These are phyloP conservation scores for Athetis lepigone DNA, from an alignment of 2,888 invertebrate species.

Conservation along the genomic window DNA sequence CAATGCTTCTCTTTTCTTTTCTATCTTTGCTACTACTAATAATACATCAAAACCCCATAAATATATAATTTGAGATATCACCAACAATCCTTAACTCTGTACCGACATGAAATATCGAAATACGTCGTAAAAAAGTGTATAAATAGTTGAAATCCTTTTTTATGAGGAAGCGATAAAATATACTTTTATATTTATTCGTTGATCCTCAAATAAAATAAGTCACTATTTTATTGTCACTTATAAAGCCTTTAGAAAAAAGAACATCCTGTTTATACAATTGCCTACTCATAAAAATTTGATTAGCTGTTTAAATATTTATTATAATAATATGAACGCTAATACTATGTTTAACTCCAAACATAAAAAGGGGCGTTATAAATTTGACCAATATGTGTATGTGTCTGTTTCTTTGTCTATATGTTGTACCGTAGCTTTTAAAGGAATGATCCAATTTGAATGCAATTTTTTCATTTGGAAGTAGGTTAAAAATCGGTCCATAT, in stretches of 20 bases:
- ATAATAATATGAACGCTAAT: neutral
- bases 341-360: no score
- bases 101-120: conserved; percentile 18
- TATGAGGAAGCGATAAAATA: conserved; percentile 42
- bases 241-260: neutral
- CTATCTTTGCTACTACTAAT: no score
- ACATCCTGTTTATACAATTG: neutral
- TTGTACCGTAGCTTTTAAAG: no score
- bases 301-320: neutral
- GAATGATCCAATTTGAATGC: no score
- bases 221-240: conserved; percentile 16
- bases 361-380: no score
- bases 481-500: no score
- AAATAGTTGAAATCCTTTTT: conserved; percentile 42
- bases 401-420: no score
- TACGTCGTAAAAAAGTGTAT: conserved; percentile 45
- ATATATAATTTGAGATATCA: no score
- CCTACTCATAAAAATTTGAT: neutral
- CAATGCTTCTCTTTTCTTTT: no score
- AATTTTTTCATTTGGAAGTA: no score
- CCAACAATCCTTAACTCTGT: conserved; percentile 3
- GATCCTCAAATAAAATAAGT: conserved; percentile 31
- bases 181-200: conserved; percentile 39
- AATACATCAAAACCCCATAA: no score
- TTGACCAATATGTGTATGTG: no score